Base-by-base conservation (phyloP, 2,888 invertebrate genomes). In the Eueremaeus valkanovi region DNA sequence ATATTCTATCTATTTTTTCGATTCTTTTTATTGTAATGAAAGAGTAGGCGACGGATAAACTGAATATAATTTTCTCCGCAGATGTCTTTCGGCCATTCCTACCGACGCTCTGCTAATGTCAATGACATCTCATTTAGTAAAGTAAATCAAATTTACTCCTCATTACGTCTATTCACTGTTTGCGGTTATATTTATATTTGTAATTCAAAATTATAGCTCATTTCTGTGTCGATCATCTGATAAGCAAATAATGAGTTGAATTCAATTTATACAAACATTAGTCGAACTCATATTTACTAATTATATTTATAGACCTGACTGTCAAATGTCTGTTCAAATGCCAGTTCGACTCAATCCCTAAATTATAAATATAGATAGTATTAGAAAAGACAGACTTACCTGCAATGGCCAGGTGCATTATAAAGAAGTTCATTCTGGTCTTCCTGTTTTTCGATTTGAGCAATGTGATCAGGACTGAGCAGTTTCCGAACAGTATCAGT, bases 371-470 rank as follows among this genome's bases (percentile, higher is more conserved):
- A 36, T 36, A 36, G 36, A 36, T 36, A n/a, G n/a, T n/a, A n/a
- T n/a, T n/a, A n/a, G n/a, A n/a, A n/a, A n/a, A n/a, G n/a, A 11
- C 11, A 5, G 11, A 16, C 87, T 86, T 84, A 95, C 95, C 95
- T 84, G 95, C 93, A 77, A 94, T 87, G 2, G 95, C 95, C 74
- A 95, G 86, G 81, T 95, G 93, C 86, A 92, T 92, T 80, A 95
- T 95, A 85, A 95, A 95, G 86, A 92, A 95, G 84, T 95, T 94
- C 94, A 95, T 95, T 70, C 95, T 87, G 72, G 93, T 93, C 83
- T 93, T 93, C 80, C 93, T 87, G 73, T 91, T 89, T 82, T 92
- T 92, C 79, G 91, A 92, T 81, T 91, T 87, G 75, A 90, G 86
- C 76, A 95, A 87, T 0, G 93, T 92, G 0, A 90, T 89, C 63